A percentile compares a stretch with the other conserved stretches of the same genome.
Conservation (phyloP, 1,140 invertebrate species). For the Oncopodura yosiiana region DNA sequence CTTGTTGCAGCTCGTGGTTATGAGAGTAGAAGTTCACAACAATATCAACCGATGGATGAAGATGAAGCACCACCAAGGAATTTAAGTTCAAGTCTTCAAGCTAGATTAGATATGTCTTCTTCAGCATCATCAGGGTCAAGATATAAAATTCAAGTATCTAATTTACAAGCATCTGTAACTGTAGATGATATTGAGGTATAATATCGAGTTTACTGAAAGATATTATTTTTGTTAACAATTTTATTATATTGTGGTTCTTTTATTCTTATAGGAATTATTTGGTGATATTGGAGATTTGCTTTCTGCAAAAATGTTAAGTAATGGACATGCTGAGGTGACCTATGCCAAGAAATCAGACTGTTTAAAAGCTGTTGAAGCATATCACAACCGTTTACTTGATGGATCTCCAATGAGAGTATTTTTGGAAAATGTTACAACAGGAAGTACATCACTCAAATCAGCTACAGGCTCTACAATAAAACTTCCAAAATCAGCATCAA, state of each 20-base stretch:
- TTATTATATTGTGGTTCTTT: slow-evolving; percentile 4
- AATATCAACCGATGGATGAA: slow-evolving; percentile 22
- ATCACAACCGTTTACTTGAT: slow-evolving; percentile 41
- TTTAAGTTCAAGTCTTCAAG: slow-evolving; percentile 20
- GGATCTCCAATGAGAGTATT: slow-evolving; percentile 27
- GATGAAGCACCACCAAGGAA: slow-evolving; percentile 23
- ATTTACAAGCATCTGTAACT: slow-evolving; percentile 44
- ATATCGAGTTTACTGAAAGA: slow-evolving; percentile 21
- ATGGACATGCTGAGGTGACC: slow-evolving; percentile 44
- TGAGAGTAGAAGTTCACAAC: slow-evolving; percentile 1
- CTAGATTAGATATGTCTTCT: slow-evolving; percentile 17
- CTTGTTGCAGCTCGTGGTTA: neutral
- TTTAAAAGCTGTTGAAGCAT: slow-evolving; percentile 43
- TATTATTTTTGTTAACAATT: neutral
- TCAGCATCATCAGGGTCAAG: slow-evolving; percentile 37
- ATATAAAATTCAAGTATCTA: slow-evolving; percentile 43
- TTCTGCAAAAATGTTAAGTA: slow-evolving; percentile 40
- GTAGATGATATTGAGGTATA: slow-evolving; percentile 45
- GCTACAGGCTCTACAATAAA: slow-evolving; percentile 30
- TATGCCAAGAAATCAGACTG: slow-evolving; percentile 44
- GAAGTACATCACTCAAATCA: slow-evolving; percentile 25
- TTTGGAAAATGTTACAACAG: neutral
- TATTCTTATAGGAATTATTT: slow-evolving; percentile 44
- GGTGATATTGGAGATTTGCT: slow-evolving; percentile 45
- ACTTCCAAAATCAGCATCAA: slow-evolving; percentile 21